Base-by-base conservation (phyloP, 2,888 invertebrate species). In the Aphrophora alni region DNA sequence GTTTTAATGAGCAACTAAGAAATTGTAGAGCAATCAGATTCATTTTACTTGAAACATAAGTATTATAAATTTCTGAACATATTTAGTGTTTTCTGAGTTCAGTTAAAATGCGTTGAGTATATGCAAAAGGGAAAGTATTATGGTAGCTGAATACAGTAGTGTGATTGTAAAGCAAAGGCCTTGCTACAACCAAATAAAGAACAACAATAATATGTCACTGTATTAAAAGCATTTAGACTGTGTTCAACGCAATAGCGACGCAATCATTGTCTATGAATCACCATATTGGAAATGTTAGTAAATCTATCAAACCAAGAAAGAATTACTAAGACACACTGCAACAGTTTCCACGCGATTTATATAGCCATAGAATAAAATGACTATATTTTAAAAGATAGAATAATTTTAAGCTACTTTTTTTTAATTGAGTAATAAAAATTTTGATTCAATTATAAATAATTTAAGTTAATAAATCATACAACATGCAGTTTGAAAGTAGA, bases 211-310 rank as follows among this genome's bases (percentile, higher is more conserved):
- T 59, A 14, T 59, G 59, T 59, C 59, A 59, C 21, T 21, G 59
- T n/a, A 59, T 59, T 59, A 59, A 21, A 21, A 3, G 21, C 21
- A 59, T 5, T 21, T 21, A 59, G 21, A 21, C 59, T 7, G 1
- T 59, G 33, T 33, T 5, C 33, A 33, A 21, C 59, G n/a, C n/a
- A n/a, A n/a, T n/a, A n/a, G n/a, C n/a, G n/a, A n/a, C 5, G 21
- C 59, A 59, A 59, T 59, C 59, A 59, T 59, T 59, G 59, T 59
- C 59, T 7, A 21, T 59, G 59, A 21, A 59, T 59, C 59, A 21
- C 44, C 59, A 59, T 59, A 59, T 59, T 59, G 59, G 59, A 59
- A 59, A 59, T 59, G 59, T 59, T 59, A 59, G 59, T 21, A 59
- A n/a, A 59, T 59, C 59, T n/a, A 59, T 59, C 59, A 59, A 59